Evolutionary conservation across 2,888 invertebrate species (phyloP).

Genomic region (Dasypolia templi): DNA sequence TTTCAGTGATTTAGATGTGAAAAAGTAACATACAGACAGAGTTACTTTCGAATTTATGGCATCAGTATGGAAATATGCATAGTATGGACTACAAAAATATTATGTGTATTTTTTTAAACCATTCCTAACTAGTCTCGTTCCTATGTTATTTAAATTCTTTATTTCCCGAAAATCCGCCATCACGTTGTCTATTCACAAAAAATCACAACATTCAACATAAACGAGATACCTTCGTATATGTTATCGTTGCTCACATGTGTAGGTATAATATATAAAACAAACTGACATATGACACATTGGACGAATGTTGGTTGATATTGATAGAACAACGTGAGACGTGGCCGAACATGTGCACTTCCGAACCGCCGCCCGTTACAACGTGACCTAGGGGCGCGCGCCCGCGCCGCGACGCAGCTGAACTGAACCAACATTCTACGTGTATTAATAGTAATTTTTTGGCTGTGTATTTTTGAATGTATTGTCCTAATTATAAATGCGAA

Average conservation of each 20-base stretch:
- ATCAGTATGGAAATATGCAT: too few relatives aligned
- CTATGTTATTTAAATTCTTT: not conserved
- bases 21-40: too few relatives aligned
- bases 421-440: slow-evolving; percentile 16
- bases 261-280: too few relatives aligned
- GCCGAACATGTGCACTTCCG: slow-evolving; percentile 70
- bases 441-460: not conserved
- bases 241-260: slow-evolving; percentile 23
- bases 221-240: slow-evolving; percentile 4
- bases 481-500: too few relatives aligned
- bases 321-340: slow-evolving; percentile 65
- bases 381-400: slow-evolving; percentile 63
- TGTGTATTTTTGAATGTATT: not conserved
- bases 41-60: too few relatives aligned
- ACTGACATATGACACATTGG: slow-evolving; percentile 48
- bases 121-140: too few relatives aligned
- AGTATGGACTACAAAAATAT: not conserved
- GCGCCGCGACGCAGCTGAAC: slow-evolving; percentile 3
- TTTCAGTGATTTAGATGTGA: too few relatives aligned
- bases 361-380: slow-evolving; percentile 67
- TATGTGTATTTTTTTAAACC: too few relatives aligned
- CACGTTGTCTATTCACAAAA: not conserved
- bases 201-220: not conserved
- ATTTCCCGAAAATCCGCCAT: not conserved
- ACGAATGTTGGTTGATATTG: slow-evolving; percentile 48